These are phyloP conservation scores for Dryas iulia DNA, from an alignment of 1,140 invertebrate species.

Conservation along the genomic window DNA sequence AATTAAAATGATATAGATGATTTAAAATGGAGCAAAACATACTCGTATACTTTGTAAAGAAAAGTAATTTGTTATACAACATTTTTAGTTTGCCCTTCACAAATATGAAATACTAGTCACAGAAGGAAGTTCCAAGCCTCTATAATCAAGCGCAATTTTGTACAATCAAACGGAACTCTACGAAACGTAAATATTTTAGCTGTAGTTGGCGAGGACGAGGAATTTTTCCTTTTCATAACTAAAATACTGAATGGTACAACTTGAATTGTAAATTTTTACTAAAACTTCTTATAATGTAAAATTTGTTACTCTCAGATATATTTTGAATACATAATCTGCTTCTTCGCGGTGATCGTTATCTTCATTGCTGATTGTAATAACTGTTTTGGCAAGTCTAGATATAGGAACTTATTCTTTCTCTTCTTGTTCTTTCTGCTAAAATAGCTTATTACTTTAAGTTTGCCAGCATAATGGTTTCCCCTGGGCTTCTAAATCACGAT, in stretches of 20 bases:
- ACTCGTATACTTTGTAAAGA: not conserved
- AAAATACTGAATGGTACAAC: not conserved
- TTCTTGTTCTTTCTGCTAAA: no score
- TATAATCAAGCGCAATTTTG: slow-evolving; percentile 15
- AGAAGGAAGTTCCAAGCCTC: not conserved
- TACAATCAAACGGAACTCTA: slow-evolving; percentile 10
- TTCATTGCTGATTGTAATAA: no score
- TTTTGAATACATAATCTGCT: no score
- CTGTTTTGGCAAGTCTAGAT: no score
- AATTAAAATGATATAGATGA: not conserved
- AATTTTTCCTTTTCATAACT: not conserved
- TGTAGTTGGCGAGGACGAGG: not conserved
- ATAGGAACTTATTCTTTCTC: no score
- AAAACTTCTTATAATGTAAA: not conserved
- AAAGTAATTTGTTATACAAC: not conserved
- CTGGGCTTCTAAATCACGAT: no score
- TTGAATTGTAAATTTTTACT: not conserved
- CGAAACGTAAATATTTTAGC: slow-evolving; percentile 11
- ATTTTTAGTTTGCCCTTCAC: not conserved
- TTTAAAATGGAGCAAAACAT: not conserved
- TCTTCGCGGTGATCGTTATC: no score
- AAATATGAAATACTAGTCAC: not conserved
- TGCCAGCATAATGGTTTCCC: no score
- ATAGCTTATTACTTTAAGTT: no score
- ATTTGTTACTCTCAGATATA: not conserved